phyloP scores from a whole-genome alignment of 2,113 vertebrate genomes.

The Ctenomys sociabilis region DNA sequence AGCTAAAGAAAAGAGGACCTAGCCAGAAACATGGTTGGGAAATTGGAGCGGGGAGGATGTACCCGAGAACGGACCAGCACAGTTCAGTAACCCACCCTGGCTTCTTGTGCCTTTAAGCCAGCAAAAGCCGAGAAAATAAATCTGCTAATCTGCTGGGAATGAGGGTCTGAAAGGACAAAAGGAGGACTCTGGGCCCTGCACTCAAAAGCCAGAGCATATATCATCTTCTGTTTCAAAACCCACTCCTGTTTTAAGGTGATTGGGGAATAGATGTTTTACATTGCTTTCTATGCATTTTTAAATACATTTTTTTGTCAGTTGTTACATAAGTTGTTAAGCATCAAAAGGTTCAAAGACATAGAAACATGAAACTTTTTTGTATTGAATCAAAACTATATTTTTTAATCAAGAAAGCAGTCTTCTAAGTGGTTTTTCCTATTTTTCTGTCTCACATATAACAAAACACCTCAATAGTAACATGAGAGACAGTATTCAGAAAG shows the following conservation, averaged over 20 bases:
- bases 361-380: slow-evolving; percentile 65
- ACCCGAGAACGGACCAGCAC: background rate
- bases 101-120: background rate
- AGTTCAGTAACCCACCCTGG: background rate
- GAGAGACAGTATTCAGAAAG: slow-evolving; percentile 81
- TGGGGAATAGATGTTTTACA: slow-evolving; percentile 21
- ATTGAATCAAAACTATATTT: slow-evolving; percentile 74
- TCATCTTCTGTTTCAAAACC: slow-evolving; percentile 52
- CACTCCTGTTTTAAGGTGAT: slow-evolving; percentile 44
- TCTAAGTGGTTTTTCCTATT: slow-evolving; percentile 79
- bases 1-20: background rate
- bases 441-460: slow-evolving; percentile 79
- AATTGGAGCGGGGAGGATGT: background rate
- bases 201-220: background rate
- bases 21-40: background rate
- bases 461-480: slow-evolving; percentile 74
- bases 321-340: slow-evolving; percentile 67
- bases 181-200: slow-evolving; percentile 1
- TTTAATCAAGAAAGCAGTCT: slow-evolving; percentile 75
- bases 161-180: slow-evolving; percentile 35
- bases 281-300: slow-evolving; percentile 64
- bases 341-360: slow-evolving; percentile 68
- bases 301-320: slow-evolving; percentile 58
- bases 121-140: background rate
- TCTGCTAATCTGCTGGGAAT: background rate